Evolutionary conservation across 2,113 vertebrate species (phyloP), one percentile per base, ranked within the genome.

Genomic region (Nothocercus julius): DNA sequence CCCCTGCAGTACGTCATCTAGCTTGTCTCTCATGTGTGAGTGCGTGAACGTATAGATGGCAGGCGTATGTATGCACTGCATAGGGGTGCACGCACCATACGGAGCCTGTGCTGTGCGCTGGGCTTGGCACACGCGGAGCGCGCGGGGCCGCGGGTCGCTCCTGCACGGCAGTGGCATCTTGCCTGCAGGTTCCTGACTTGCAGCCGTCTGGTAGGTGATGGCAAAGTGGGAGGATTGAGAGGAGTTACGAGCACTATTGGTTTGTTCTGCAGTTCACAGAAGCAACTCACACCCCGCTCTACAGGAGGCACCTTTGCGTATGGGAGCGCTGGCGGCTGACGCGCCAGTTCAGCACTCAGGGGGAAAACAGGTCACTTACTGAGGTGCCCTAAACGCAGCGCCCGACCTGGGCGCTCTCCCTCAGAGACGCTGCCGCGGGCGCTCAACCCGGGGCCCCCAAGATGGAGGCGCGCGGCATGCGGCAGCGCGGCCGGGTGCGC

Each of bases 61-160:
- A 13, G 13, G 13, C 4, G 14, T 1, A 24, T 2, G 34, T 7
- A 11, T 8, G 28, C 28, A 28, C 16, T 4, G 11, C 0, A 32
- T 1, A 47, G 11, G 59, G 28, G 22, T 0, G n/a, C 2, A 38
- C 0, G 3, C 1, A 1, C 73, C 83, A 38, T 66, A n/a, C 44
- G 73, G 61, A 45, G 12, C 9, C 2, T 4, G 7, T 53, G 10
- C 66, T 73, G 11, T 77, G 22, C 30, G 10, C 20, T 56, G 12
- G 20, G 58, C 36, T 21, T 38, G 36, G 15, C 74, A n/a, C 28
- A 73, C 36, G 47, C 22, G 40, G 25, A 78, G 12, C 7, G 11
- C 19, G 5, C 15, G 75, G 36, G 12, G 34, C 0, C 0, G 20
- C 20, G 10, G 49, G 44, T 56, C 38, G 58, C 19, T 82, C 32